Evolutionary conservation across 2,888 invertebrate genomes (phyloP).

Genomic region (Endomychus coccineus): DNA sequence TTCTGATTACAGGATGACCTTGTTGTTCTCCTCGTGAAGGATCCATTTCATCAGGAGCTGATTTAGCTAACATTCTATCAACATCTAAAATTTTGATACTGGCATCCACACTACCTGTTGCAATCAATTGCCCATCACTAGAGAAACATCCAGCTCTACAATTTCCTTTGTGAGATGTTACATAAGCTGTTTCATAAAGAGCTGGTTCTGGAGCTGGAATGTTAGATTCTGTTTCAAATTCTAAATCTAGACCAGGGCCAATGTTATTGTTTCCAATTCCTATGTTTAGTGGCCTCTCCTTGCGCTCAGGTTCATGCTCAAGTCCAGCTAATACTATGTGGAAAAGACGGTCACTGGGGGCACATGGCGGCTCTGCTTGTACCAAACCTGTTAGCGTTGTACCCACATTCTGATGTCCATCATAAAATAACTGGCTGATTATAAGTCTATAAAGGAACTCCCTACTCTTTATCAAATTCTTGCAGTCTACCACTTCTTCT

Average conservation of each 20-base stretch:
- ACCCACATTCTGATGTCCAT: slow-evolving; percentile 92
- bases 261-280: slow-evolving; percentile 55
- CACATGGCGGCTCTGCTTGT: slow-evolving; percentile 88
- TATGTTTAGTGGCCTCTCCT: slow-evolving; percentile 52
- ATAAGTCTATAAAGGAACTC: slow-evolving; percentile 86
- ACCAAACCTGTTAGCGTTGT: slow-evolving; percentile 75
- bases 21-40: slow-evolving; percentile 79
- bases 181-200: slow-evolving; percentile 96
- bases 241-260: slow-evolving; percentile 78
- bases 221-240: slow-evolving; percentile 93
- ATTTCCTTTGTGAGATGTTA: slow-evolving; percentile 95
- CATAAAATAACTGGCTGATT: slow-evolving; percentile 95
- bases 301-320: slow-evolving; percentile 72
- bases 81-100: slow-evolving; percentile 99
- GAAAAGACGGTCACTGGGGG: slow-evolving; percentile 88
- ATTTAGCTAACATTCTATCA: slow-evolving; percentile 97
- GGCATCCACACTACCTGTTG: slow-evolving; percentile 96
- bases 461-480: slow-evolving; percentile 78
- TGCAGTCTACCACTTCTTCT: slow-evolving; percentile 54
- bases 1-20: slow-evolving; percentile 96
- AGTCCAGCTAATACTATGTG: slow-evolving; percentile 81
- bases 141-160: slow-evolving; percentile 96
- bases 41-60: slow-evolving; percentile 84
- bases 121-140: slow-evolving; percentile 88
- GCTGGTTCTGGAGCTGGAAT: slow-evolving; percentile 93